Evolutionary conservation across 2,797 vertebrate genomes (phyloP).

Genomic region (Sebastes taczanowskii): DNA sequence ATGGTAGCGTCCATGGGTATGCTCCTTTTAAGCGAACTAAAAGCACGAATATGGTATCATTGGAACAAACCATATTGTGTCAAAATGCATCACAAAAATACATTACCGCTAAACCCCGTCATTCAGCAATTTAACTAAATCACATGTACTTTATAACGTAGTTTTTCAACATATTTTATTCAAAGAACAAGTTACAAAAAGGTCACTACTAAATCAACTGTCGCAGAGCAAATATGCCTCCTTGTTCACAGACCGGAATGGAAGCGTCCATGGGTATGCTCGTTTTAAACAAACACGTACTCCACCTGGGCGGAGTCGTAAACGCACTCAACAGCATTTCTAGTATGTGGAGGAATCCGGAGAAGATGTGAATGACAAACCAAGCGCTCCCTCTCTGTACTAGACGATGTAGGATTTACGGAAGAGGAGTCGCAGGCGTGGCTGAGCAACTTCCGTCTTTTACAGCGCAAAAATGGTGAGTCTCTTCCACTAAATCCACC

Average conservation of each 20-base stretch:
- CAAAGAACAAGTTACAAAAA: rapidly evolving
- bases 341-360: no score
- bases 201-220: rapidly evolving
- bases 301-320: conserved; percentile 15
- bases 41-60: conserved; percentile 45
- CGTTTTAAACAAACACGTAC: rapidly evolving
- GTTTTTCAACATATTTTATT: neutral
- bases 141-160: rapidly evolving
- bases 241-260: conserved; percentile 14
- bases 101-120: rapidly evolving
- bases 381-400: conserved; percentile 17
- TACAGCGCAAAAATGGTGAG: conserved; percentile 84
- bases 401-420: conserved; percentile 71
- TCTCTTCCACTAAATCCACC: neutral
- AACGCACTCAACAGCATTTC: rapidly evolving
- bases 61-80: conserved; percentile 55
- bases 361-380: rapidly evolving
- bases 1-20: conserved; percentile 11
- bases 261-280: conserved; percentile 1
- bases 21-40: neutral
- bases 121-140: rapidly evolving
- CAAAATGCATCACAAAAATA: neutral
- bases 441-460: conserved; percentile 85
- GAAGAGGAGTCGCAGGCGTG: conserved; percentile 83
- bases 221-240: neutral